These are phyloP conservation scores for Anticlea derivata DNA, from an alignment of 2,888 invertebrate species.

Conservation along the genomic window DNA sequence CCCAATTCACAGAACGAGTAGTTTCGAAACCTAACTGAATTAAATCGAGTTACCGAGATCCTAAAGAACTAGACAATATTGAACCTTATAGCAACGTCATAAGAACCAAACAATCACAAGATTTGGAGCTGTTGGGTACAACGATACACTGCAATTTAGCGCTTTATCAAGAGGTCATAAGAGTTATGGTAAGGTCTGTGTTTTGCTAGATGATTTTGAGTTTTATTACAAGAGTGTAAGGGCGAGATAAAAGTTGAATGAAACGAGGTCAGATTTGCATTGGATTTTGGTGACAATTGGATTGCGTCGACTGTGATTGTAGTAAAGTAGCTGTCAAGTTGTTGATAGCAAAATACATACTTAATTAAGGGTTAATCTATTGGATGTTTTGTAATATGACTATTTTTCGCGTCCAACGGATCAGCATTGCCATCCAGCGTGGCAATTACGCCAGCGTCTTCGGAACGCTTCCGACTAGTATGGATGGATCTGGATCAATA, in stretches of 20 bases:
- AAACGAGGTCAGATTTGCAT: slow-evolving; percentile 50
- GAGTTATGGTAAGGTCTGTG: not conserved
- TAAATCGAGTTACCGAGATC: slow-evolving; percentile 35
- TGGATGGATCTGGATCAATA: too few species aligned
- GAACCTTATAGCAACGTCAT: not conserved
- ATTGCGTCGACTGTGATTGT: slow-evolving; percentile 40
- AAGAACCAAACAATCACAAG: not conserved
- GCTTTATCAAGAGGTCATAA: slow-evolving; percentile 1
- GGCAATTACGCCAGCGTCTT: too few species aligned
- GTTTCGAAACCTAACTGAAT: slow-evolving; percentile 46
- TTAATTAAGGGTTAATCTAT: slow-evolving; percentile 2
- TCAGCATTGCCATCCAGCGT: too few species aligned
- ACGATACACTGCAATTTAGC: not conserved
- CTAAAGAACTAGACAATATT: slow-evolving; percentile 1
- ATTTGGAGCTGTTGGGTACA: not conserved
- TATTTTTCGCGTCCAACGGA: too few species aligned
- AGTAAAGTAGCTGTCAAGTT: slow-evolving; percentile 33
- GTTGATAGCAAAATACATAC: slow-evolving; percentile 17
- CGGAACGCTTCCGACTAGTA: too few species aligned
- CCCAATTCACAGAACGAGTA: slow-evolving; percentile 41
- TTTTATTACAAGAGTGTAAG: slow-evolving; percentile 8
- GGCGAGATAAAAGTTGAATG: slow-evolving; percentile 18
- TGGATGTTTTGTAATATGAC: not conserved
- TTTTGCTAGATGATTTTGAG: not conserved
- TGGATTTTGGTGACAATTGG: slow-evolving; percentile 47